Base-by-base conservation (phyloP, 2,888 invertebrate genomes). In the Escarpia spicata region DNA sequence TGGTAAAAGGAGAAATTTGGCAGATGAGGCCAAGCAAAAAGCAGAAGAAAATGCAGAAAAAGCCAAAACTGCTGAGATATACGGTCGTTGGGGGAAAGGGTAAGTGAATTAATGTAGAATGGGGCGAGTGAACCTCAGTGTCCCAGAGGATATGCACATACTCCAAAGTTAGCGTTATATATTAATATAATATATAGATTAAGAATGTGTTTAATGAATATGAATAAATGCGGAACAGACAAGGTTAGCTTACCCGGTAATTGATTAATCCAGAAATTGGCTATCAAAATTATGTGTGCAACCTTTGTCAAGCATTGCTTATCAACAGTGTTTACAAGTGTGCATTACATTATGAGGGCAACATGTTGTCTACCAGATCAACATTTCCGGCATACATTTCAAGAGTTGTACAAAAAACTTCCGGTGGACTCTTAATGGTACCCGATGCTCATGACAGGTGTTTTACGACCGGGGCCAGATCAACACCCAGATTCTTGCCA, bases 1-100 rank as follows among this genome's bases (percentile, higher is more conserved):
- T 12, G 97, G 98, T 15, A 97, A 97, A 94, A 97, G 97, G 95
- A 97, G 98, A 94, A 97, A 98, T 95, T 97, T 98, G 0, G 98
- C 98, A 94, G 97, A 97, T 92, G 97, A 97, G 91, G 97, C 97
- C 93, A 97, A 97, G 95, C 97, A 97, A 93, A 95, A 95, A 92
- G 95, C 94, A 92, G 95, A 95, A 93, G 94, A 95, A 92, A 94
- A 95, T 45, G 93, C 92, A 43, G 92, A 60, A n/a, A 92, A 93
- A 91, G 90, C 92, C 3, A 92, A 93, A 37, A 90, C 75, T 43
- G 90, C 91, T 12, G 94, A 95, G 92, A 95, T 95, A 94, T 96
- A 96, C 93, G 93, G 94, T 90, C 94, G 95, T 75, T 96, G 96
- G 96, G 95, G 95, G 3, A 95, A 95, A 94, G 96, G 96, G 96